Percentiles rank a stretch among this genome's conserved stretches.
phyloP scores from a whole-genome alignment of 1,140 invertebrate species.

The Lucilia sericata region DNA sequence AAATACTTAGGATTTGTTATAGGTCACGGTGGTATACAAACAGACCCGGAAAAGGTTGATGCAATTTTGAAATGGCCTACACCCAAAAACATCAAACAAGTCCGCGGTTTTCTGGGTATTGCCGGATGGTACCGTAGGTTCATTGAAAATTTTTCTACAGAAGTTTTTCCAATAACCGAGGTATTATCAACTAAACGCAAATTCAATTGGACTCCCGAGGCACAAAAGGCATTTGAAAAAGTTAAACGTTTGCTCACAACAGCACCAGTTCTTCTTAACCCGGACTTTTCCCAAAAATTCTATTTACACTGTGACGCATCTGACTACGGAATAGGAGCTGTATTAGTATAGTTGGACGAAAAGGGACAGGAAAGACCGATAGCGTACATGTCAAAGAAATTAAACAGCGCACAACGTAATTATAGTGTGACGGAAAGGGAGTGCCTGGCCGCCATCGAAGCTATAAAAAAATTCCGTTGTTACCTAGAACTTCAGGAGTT shows the following conservation, averaged over 20 bases:
- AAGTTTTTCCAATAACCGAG: conserved; percentile 58
- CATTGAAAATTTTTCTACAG: conserved; percentile 58
- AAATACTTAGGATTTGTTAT: conserved; percentile 45
- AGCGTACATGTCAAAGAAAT: too few relatives aligned
- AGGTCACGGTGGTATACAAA: conserved; percentile 27
- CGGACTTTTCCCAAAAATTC: conserved; percentile 52
- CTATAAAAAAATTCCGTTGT: too few relatives aligned
- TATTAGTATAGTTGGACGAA: too few relatives aligned
- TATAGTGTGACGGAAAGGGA: too few relatives aligned
- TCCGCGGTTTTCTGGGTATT: conserved; percentile 51
- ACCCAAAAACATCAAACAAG: background rate
- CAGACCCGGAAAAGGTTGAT: conserved; percentile 39
- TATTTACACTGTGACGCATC: conserved; percentile 48
- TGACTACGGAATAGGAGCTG: too few relatives aligned
- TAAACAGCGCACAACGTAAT: too few relatives aligned
- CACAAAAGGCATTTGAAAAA: background rate
- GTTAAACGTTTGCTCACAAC: conserved; percentile 43
- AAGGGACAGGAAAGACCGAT: too few relatives aligned
- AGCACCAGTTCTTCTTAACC: conserved; percentile 54
- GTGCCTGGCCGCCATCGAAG: too few relatives aligned
- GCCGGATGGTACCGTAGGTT: conserved; percentile 61
- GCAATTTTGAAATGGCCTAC: background rate
- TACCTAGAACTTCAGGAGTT: too few relatives aligned
- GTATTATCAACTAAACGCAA: conserved; percentile 55
- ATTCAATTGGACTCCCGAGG: conserved; percentile 34